Conservation (phyloP, 2,797 vertebrate species). For the Pipistrellus nathusii region DNA sequence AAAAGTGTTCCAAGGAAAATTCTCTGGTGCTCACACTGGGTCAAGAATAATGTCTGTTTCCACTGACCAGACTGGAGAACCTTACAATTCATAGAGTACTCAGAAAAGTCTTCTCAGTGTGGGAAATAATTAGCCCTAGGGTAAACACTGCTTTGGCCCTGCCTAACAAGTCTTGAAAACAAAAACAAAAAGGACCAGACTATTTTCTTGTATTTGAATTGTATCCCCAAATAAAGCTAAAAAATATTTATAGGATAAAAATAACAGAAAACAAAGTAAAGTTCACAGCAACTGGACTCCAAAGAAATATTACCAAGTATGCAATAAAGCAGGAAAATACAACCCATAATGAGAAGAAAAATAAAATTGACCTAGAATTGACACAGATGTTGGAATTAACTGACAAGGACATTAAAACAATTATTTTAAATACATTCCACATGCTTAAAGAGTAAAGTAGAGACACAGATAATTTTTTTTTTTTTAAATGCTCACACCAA, state of each 20-base stretch:
- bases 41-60: neutral
- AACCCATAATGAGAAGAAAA: neutral
- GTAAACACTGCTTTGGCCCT: neutral
- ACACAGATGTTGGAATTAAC: conserved; percentile 29
- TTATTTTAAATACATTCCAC: neutral
- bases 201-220: conserved; percentile 34
- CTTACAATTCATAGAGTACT: neutral
- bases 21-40: neutral
- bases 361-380: conserved; percentile 24
- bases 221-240: conserved; percentile 30
- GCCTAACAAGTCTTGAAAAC: conserved; percentile 15
- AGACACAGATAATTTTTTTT: neutral
- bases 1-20: neutral
- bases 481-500: neutral
- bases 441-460: neutral
- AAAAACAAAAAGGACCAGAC: conserved; percentile 3
- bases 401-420: neutral
- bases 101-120: conserved; percentile 4
- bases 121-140: neutral
- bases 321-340: conserved; percentile 4
- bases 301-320: neutral
- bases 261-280: conserved; percentile 4
- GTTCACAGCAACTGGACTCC: neutral
- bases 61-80: neutral
- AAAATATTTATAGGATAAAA: neutral